Conservation (phyloP, 2,113 vertebrate species). For the Vidua macroura region DNA sequence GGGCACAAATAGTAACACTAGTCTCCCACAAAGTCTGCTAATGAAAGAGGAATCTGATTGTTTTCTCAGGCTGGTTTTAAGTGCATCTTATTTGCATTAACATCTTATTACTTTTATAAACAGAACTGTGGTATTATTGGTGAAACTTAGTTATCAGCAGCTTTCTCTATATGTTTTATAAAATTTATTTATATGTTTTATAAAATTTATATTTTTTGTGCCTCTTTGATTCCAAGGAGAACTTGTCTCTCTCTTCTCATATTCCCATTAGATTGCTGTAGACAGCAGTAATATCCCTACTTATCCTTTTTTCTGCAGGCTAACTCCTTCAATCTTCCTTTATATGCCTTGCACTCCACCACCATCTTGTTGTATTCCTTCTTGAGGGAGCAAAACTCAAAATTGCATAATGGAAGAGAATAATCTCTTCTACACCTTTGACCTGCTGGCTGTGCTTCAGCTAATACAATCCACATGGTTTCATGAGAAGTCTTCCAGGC, state of each 20-base stretch:
- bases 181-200: background rate
- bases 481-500: background rate
- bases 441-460: background rate
- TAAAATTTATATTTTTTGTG: background rate
- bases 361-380: background rate
- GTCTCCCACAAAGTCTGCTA: background rate
- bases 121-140: background rate
- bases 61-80: background rate
- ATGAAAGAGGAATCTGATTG: background rate
- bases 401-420: background rate
- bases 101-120: background rate
- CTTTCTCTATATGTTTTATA: background rate
- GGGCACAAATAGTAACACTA: background rate
- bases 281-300: background rate
- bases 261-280: background rate
- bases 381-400: background rate
- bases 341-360: background rate
- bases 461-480: background rate
- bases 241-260: background rate
- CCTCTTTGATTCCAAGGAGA: background rate
- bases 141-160: background rate
- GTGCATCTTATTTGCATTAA: background rate
- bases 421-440: background rate
- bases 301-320: background rate
- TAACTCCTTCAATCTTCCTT: background rate